These are phyloP conservation scores for Lysandra bellargus DNA, from an alignment of 2,888 invertebrate species.

Conservation along the genomic window DNA sequence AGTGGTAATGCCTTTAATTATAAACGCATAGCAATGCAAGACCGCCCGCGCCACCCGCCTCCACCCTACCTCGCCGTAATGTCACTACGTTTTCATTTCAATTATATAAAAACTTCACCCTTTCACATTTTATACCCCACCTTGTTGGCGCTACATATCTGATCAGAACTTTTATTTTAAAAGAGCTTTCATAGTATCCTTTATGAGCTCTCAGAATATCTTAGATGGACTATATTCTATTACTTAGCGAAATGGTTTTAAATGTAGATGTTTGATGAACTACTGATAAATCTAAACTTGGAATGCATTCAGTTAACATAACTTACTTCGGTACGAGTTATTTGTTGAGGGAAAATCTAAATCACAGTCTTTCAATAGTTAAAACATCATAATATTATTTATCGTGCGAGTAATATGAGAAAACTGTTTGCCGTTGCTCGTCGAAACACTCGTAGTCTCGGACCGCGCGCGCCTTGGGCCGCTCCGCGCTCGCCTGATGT, in stretches of 20 bases:
- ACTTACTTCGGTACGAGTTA: not conserved
- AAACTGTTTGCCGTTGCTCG: conserved; percentile 54
- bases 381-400: conserved; percentile 24
- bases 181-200: not conserved
- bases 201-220: not conserved
- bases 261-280: no score
- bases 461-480: conserved; percentile 56
- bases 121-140: conserved; percentile 13
- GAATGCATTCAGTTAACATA: not conserved
- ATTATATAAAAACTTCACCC: conserved; percentile 21
- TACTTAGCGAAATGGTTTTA: not conserved
- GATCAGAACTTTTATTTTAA: conserved; percentile 19
- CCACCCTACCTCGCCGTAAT: conserved; percentile 8
- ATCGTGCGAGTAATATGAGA: conserved; percentile 34
- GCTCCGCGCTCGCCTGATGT: conserved; percentile 64
- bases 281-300: not conserved
- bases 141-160: conserved; percentile 17
- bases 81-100: conserved; percentile 29
- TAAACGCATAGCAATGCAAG: conserved; percentile 14
- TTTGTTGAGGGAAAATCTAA: not conserved
- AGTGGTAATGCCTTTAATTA: conserved; percentile 7
- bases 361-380: not conserved
- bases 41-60: not conserved
- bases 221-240: not conserved
- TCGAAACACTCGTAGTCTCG: conserved; percentile 36